Conservation (phyloP, 2,888 invertebrate genomes). For the Gari tellinella region DNA sequence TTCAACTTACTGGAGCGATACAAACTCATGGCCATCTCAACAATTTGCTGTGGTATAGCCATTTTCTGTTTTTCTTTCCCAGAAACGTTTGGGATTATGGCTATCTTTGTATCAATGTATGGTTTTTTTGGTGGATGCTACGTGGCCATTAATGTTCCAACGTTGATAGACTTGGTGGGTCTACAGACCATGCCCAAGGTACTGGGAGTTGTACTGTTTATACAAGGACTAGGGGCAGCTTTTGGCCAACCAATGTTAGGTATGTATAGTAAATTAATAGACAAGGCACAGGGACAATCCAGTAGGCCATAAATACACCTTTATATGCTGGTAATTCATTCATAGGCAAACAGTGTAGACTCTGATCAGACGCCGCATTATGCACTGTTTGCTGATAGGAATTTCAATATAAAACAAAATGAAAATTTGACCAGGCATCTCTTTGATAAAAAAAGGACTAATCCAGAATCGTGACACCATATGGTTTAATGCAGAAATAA, state of each 20-base stretch:
- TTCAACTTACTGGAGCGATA: slow-evolving; percentile 67
- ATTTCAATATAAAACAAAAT: too few species aligned
- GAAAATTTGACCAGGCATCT: too few species aligned
- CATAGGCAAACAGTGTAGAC: too few species aligned
- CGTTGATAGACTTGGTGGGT: slow-evolving; percentile 76
- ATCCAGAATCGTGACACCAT: too few species aligned
- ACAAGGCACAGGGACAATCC: neutral
- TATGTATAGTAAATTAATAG: slow-evolving; percentile 30
- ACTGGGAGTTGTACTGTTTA: slow-evolving; percentile 71
- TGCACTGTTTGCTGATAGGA: too few species aligned
- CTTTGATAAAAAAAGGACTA: too few species aligned
- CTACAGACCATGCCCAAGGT: slow-evolving; percentile 70
- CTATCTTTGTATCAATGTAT: slow-evolving; percentile 69
- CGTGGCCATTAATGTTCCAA: slow-evolving; percentile 70
- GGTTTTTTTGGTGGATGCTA: slow-evolving; percentile 77
- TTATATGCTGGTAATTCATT: too few species aligned
- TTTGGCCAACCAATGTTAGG: slow-evolving; percentile 74
- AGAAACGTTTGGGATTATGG: slow-evolving; percentile 63
- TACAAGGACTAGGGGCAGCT: slow-evolving; percentile 76
- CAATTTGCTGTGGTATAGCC: slow-evolving; percentile 64
- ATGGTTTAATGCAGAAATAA: too few species aligned
- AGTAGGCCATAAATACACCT: too few species aligned
- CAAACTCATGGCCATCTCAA: slow-evolving; percentile 64
- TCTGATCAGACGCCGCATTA: too few species aligned
- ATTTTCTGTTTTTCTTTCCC: slow-evolving; percentile 67